Percentiles rank a stretch among this genome's conserved stretches.
phyloP scores from a whole-genome alignment of 2,797 vertebrate genomes.

The Anabas testudineus region DNA sequence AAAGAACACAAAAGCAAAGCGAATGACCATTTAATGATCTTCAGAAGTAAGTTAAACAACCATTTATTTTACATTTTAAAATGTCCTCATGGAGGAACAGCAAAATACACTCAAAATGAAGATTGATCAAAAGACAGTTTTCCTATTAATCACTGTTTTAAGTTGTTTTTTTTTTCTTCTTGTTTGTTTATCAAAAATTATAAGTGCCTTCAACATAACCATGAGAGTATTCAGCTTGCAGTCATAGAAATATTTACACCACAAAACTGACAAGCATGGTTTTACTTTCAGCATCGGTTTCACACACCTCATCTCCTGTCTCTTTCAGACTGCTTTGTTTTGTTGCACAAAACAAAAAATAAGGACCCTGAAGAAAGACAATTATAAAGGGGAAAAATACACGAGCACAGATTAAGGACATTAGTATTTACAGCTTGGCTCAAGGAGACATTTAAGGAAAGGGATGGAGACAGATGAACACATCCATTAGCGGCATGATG shows the following conservation, averaged over 20 bases:
- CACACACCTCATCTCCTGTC: conserved; percentile 67
- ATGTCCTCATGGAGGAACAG: conserved; percentile 91
- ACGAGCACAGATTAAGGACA: conserved; percentile 79
- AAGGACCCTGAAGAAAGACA: conserved; percentile 90
- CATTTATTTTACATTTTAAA: conserved; percentile 89
- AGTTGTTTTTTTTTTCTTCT: conserved; percentile 70
- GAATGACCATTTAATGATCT: conserved; percentile 89
- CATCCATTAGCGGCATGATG: conserved; percentile 81
- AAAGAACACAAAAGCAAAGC: conserved; percentile 65
- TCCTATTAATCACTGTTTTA: conserved; percentile 81
- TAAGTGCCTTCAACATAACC: conserved; percentile 89
- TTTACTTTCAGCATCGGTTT: conserved; percentile 85
- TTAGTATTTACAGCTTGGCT: conserved; percentile 87
- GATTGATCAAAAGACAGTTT: conserved; percentile 85
- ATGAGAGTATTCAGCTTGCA: conserved; percentile 75
- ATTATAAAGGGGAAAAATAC: conserved; percentile 76
- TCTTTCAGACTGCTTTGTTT: conserved; percentile 83
- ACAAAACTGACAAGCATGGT: conserved; percentile 79
- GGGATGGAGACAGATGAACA: conserved; percentile 72
- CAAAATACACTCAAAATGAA: conserved; percentile 88
- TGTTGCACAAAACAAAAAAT: conserved; percentile 95
- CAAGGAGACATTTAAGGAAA: conserved; percentile 72
- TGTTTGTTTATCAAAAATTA: conserved; percentile 79
- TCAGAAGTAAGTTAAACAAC: conserved; percentile 87
- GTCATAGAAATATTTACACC: conserved; percentile 79